Conservation (phyloP, 2,888 invertebrate species). For the Ptychoptera albimana region DNA sequence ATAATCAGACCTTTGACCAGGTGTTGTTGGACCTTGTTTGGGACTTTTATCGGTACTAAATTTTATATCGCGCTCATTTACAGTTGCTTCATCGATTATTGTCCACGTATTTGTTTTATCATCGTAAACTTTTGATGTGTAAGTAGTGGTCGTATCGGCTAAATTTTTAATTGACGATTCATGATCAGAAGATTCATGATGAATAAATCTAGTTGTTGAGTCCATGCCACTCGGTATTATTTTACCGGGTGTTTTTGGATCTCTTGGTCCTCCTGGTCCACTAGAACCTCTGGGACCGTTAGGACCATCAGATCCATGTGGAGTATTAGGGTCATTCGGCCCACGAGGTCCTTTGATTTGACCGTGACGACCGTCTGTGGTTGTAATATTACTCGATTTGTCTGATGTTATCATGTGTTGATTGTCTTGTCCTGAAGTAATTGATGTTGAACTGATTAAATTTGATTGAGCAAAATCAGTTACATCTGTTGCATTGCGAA, state of each 20-base stretch:
- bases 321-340: neutral
- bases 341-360: neutral
- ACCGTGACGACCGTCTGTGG: neutral
- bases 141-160: conserved; percentile 12
- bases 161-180: conserved; percentile 7
- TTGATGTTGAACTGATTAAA: neutral
- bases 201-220: neutral
- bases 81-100: conserved; percentile 12
- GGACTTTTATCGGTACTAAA: conserved; percentile 2
- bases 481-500: too few relatives aligned
- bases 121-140: conserved; percentile 13
- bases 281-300: neutral
- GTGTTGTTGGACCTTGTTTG: neutral
- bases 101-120: conserved; percentile 14
- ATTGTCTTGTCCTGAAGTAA: neutral
- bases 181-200: neutral
- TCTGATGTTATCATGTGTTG: neutral
- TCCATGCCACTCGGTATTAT: neutral
- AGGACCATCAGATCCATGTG: neutral
- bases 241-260: neutral
- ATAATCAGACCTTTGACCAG: neutral
- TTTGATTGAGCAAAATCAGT: too few relatives aligned
- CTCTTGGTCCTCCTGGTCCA: neutral
- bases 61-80: conserved; percentile 11
- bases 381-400: neutral